Base-by-base conservation (phyloP, 35 echinoderm and acorn worm genomes). In the Ptychodera flava region DNA sequence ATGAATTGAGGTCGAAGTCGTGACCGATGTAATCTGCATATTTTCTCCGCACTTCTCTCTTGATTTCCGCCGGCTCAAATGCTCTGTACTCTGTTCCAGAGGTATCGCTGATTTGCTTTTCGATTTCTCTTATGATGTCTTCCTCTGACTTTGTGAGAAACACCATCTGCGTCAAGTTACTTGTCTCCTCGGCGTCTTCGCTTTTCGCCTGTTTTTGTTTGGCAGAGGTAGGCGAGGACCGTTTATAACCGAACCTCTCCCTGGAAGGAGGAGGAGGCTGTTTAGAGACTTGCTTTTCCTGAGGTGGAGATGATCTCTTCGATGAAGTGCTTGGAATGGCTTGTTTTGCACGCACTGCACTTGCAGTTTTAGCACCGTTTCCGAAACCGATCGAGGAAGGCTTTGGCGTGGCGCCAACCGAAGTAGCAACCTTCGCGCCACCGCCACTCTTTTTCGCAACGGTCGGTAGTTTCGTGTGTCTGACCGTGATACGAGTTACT, bases 81-180 rank as follows among this genome's bases (percentile, higher is more conserved):
- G 96, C 96, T 52, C 78, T 87, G 78, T 99, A 99, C 0, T 89
- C 85, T 78, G 91, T 99, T 33, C 96, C 96, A 28, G 96, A 92
- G 10, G 96, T 88, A 33, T 94, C 90, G 75, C 92, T 92, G 31
- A 99, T 93, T 53, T 99, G 96, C 76, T 86, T 92, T 82, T 99
- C 96, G 31, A 99, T 99, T 87, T 99, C 93, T 35, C 89, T 52
- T 34, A 99, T 92, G 32, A 99, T 99, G 32, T 99, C 96, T 34
- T 99, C 96, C 79, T 99, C 96, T 32, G 96, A 99, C 79, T 99
- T 99, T 27, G 92, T 94, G 35, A 83, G 38, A 29, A 76, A 27
- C 1, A 33, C 52, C 28, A 85, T 84, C 22, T 80, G 38, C 16
- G 82, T 37, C 45, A 35, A 36, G 34, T 84, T 84, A 76, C 34